phyloP scores from a whole-genome alignment of 2,797 vertebrate genomes.

The Neosalanx taihuensis region DNA sequence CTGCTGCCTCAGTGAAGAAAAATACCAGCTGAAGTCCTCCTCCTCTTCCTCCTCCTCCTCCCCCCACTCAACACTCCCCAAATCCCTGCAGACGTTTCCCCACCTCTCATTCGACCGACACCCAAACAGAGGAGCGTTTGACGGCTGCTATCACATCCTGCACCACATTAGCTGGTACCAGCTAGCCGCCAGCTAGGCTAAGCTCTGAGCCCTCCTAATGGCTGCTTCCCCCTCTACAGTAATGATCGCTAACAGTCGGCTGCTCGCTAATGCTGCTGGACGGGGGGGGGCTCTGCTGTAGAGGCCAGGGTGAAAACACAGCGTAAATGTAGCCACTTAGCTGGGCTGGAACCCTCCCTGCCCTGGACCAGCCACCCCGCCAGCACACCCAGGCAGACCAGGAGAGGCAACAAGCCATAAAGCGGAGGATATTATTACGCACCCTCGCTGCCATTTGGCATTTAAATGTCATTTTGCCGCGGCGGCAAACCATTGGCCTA shows the following conservation, averaged over 20 bases:
- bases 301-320: slow-evolving; percentile 40
- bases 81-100: not conserved
- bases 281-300: slow-evolving; percentile 36
- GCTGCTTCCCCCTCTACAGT: slow-evolving; percentile 31
- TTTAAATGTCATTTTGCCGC: slow-evolving; percentile 80
- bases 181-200: slow-evolving; percentile 14
- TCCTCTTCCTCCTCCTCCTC: no score
- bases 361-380: slow-evolving; percentile 28
- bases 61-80: not conserved
- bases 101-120: not conserved
- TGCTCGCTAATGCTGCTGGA: slow-evolving; percentile 39
- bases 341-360: slow-evolving; percentile 43
- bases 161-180: no score
- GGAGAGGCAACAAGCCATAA: slow-evolving; percentile 55
- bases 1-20: slow-evolving; percentile 2
- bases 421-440: slow-evolving; percentile 53
- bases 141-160: not conserved
- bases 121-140: not conserved
- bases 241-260: slow-evolving; percentile 42
- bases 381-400: slow-evolving; percentile 27
- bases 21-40: not conserved
- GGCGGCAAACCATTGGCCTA: slow-evolving; percentile 76
- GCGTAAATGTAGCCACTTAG: slow-evolving; percentile 52
- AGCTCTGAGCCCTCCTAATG: slow-evolving; percentile 27
- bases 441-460: slow-evolving; percentile 74